Evolutionary conservation across 2,113 vertebrate species (phyloP).

Genomic region (Acanthochromis polyacanthus): DNA sequence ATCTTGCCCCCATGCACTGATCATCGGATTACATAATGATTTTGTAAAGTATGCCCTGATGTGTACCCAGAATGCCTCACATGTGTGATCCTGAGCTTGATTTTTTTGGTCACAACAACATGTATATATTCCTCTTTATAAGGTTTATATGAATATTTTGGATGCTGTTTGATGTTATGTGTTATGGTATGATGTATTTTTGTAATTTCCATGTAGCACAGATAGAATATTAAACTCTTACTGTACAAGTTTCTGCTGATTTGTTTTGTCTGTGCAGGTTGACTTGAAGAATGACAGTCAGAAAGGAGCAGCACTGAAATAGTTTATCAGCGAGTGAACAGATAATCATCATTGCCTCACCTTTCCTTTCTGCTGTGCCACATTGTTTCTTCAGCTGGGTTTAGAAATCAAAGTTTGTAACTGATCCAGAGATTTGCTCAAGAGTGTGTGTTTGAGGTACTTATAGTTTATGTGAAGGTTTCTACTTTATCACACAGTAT

Average conservation of each 20-base stretch:
- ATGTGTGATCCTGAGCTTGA: slow-evolving; percentile 40
- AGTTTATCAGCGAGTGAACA: slow-evolving; percentile 3
- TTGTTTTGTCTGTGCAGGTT: slow-evolving; percentile 6
- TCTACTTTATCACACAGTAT: too few species aligned
- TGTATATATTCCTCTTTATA: slow-evolving; percentile 62
- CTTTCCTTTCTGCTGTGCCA: not conserved
- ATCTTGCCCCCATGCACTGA: slow-evolving; percentile 38
- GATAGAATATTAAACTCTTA: slow-evolving; percentile 58
- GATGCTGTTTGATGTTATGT: slow-evolving; percentile 52
- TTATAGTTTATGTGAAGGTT: not conserved
- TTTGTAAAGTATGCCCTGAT: slow-evolving; percentile 49
- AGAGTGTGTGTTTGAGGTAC: not conserved
- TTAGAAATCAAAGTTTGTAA: not conserved
- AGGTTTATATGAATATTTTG: slow-evolving; percentile 54
- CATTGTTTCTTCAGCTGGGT: slow-evolving; percentile 15
- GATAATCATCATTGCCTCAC: slow-evolving; percentile 6
- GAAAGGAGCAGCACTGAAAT: not conserved
- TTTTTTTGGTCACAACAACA: slow-evolving; percentile 54
- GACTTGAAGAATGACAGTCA: not conserved
- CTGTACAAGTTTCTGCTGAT: not conserved
- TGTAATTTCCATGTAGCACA: slow-evolving; percentile 63
- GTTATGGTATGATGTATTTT: slow-evolving; percentile 69
- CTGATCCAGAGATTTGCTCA: not conserved
- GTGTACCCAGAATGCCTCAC: slow-evolving; percentile 69
- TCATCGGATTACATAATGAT: slow-evolving; percentile 31